These are phyloP conservation scores for Athalia rosae DNA, from an alignment of 2,888 invertebrate species.

Conservation along the genomic window DNA sequence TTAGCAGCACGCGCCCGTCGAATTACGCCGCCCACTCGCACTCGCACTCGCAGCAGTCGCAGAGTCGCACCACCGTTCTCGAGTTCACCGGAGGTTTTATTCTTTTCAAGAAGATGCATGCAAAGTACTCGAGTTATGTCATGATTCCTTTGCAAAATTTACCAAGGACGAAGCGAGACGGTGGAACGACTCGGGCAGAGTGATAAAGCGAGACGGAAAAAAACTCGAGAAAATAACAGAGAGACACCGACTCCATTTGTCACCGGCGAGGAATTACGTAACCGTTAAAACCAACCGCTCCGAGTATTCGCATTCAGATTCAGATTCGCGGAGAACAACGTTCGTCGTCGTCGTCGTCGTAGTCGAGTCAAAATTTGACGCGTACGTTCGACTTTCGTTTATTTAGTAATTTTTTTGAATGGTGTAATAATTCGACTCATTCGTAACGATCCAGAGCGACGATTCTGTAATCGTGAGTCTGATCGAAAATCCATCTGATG, in stretches of 20 bases:
- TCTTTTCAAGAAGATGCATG: constrained; percentile 38
- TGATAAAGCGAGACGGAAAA: constrained; percentile 7
- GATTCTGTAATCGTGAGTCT: too few relatives aligned
- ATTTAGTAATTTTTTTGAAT: too few relatives aligned
- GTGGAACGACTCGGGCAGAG: too few relatives aligned
- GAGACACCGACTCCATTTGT: constrained; percentile 22
- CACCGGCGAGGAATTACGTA: constrained; percentile 36
- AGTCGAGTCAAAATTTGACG: too few relatives aligned
- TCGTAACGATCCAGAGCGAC: background rate
- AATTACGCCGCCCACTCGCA: constrained; percentile 37
- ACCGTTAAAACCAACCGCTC: constrained; percentile 5
- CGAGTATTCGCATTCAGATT: constrained; percentile 8
- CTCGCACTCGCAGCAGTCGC: too few relatives aligned
- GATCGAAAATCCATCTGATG: too few relatives aligned
- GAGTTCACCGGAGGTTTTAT: constrained; percentile 21
- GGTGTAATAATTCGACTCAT: too few relatives aligned
- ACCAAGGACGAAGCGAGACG: constrained; percentile 30
- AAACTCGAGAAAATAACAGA: constrained; percentile 23
- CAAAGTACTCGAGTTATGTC: constrained; percentile 39
- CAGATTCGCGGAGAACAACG: background rate
- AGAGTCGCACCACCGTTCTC: background rate
- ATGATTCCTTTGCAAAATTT: constrained; percentile 36
- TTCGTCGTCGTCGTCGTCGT: background rate
- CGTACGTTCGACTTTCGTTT: too few relatives aligned
- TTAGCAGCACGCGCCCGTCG: constrained; percentile 34